Percentiles rank a stretch among this genome's conserved stretches.
These are phyloP conservation scores for Pterois miles DNA, from an alignment of 2,797 vertebrate species.

Conservation along the genomic window DNA sequence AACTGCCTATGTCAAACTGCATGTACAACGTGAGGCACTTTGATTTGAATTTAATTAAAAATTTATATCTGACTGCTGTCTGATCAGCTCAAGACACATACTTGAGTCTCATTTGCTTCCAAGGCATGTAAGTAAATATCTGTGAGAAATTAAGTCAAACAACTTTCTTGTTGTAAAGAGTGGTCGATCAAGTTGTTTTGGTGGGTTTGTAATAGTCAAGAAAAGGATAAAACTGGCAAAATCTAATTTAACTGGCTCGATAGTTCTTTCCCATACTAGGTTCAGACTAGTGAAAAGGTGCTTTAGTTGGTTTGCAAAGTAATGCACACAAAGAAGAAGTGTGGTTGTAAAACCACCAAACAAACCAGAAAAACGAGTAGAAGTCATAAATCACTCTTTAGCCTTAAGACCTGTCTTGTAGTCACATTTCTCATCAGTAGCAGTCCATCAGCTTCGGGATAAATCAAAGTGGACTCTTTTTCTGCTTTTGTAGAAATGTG, in stretches of 20 bases:
- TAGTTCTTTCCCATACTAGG: background rate
- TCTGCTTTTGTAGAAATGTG: constrained; percentile 13
- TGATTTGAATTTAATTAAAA: background rate
- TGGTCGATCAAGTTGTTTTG: background rate
- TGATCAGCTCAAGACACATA: background rate
- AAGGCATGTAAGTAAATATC: background rate
- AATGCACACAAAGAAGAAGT: background rate
- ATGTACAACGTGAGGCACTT: constrained; percentile 4
- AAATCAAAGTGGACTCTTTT: constrained; percentile 13
- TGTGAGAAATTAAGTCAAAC: background rate
- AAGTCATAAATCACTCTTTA: background rate
- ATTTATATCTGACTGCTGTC: background rate
- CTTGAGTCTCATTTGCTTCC: background rate
- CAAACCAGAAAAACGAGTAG: background rate
- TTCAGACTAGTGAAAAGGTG: constrained; percentile 4
- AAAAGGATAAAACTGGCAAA: background rate
- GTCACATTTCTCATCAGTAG: constrained; percentile 8
- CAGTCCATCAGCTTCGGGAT: constrained; percentile 8
- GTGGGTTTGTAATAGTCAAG: background rate
- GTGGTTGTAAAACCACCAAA: background rate
- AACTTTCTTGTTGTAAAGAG: background rate
- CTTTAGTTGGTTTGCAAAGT: background rate
- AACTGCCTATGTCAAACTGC: background rate
- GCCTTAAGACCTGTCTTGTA: background rate
- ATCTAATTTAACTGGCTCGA: background rate